Conservation (phyloP, 2,888 invertebrate genomes). For the Melinopterus prodromus region DNA sequence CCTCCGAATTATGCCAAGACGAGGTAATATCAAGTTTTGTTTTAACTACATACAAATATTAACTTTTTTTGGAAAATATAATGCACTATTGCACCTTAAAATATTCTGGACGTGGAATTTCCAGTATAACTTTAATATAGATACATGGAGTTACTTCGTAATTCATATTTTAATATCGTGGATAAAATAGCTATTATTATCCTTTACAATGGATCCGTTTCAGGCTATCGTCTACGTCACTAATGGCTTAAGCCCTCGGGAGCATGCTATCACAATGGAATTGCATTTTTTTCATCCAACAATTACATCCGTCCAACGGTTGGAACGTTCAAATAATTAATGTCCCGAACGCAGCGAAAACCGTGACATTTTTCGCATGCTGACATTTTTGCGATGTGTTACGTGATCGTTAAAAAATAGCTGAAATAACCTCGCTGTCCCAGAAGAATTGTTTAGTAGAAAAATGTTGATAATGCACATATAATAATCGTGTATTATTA, state of each 20-base stretch:
- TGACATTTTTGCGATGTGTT: slow-evolving; percentile 4
- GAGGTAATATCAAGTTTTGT: too few species aligned
- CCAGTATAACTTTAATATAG: too few species aligned
- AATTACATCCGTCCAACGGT: background rate
- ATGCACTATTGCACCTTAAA: too few species aligned
- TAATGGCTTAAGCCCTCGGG: background rate
- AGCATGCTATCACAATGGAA: background rate
- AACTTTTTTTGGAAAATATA: too few species aligned
- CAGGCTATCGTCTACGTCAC: background rate
- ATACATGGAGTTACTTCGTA: too few species aligned
- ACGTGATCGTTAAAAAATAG: background rate
- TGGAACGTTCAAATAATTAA: background rate
- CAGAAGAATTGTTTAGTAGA: background rate
- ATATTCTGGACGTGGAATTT: too few species aligned
- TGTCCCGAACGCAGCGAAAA: background rate
- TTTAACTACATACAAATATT: too few species aligned
- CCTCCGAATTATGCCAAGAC: too few species aligned
- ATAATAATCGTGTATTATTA: background rate
- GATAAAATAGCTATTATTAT: background rate
- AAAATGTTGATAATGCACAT: background rate
- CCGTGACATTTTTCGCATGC: slow-evolving; percentile 4
- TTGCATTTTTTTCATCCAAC: background rate
- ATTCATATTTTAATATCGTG: too few species aligned
- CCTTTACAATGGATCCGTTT: background rate
- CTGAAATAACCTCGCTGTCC: background rate